phyloP scores from a whole-genome alignment of 2,797 vertebrate species.

The Graptemys geographica region DNA sequence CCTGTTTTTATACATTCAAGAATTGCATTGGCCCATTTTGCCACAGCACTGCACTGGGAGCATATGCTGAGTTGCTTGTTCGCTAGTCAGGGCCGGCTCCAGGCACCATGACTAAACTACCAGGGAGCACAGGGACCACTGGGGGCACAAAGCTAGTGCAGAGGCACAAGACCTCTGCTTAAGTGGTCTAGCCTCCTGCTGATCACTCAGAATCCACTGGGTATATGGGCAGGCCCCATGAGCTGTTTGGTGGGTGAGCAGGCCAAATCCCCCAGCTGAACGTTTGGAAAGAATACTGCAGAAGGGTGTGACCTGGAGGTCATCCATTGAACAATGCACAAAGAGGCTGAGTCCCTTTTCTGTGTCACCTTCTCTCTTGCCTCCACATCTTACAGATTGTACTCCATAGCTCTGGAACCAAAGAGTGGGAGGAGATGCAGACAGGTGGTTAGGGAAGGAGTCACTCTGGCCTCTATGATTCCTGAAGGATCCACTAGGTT shows the following conservation, averaged over 20 bases:
- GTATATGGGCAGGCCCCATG: not conserved
- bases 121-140: no score
- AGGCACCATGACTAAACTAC: no score
- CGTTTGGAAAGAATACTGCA: not conserved
- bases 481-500: not conserved
- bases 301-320: not conserved
- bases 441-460: not conserved
- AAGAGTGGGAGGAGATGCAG: no score
- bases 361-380: no score
- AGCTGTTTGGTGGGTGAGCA: not conserved
- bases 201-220: not conserved
- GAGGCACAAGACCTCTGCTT: not conserved
- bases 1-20: no score
- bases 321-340: not conserved
- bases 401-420: no score
- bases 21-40: no score
- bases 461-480: not conserved
- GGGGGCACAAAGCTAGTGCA: not conserved
- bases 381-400: no score
- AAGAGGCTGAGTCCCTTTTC: not conserved
- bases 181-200: not conserved
- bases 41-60: no score
- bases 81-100: no score
- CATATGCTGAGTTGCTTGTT: no score
- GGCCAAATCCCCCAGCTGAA: not conserved